Evolutionary conservation across 2,113 vertebrate genomes (phyloP).

Genomic region (Trichomycterus rosablanca): DNA sequence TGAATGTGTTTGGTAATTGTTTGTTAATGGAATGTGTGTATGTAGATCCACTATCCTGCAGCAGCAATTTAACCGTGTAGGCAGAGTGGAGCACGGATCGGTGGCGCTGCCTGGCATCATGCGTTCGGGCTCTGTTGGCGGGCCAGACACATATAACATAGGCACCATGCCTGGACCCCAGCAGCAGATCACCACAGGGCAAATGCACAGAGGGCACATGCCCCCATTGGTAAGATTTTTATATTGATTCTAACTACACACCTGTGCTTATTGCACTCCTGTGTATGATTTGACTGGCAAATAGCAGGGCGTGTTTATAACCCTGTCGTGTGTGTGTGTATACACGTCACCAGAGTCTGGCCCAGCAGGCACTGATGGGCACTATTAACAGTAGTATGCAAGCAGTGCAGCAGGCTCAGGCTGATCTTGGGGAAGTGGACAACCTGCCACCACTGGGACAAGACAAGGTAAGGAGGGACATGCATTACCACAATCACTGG

Average conservation of each 20-base stretch:
- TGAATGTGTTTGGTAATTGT: constrained; percentile 9
- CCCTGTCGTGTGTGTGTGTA: constrained; percentile 16
- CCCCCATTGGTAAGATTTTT: constrained; percentile 83
- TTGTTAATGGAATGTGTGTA: neutral
- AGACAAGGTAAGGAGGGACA: constrained; percentile 82
- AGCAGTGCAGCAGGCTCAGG: constrained; percentile 90
- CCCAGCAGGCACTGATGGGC: constrained; percentile 97
- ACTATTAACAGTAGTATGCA: constrained; percentile 98
- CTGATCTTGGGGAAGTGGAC: constrained; percentile 86
- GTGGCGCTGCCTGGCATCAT: constrained; percentile 93
- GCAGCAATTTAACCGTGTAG: constrained; percentile 93
- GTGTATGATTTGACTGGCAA: neutral
- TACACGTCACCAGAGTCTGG: constrained; percentile 77
- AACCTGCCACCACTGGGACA: constrained; percentile 91
- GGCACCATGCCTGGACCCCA: constrained; percentile 93
- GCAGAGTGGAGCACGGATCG: constrained; percentile 88
- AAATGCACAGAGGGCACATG: constrained; percentile 98
- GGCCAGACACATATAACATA: constrained; percentile 88
- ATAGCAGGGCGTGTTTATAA: neutral
- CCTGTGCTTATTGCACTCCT: too few species aligned
- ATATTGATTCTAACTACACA: neutral
- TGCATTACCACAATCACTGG: neutral
- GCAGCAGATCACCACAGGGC: constrained; percentile 91
- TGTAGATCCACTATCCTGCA: constrained; percentile 90
- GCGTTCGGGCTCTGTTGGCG: constrained; percentile 88